These are phyloP conservation scores for Leucophora obtusa DNA, from an alignment of 2,888 invertebrate species.

Conservation along the genomic window DNA sequence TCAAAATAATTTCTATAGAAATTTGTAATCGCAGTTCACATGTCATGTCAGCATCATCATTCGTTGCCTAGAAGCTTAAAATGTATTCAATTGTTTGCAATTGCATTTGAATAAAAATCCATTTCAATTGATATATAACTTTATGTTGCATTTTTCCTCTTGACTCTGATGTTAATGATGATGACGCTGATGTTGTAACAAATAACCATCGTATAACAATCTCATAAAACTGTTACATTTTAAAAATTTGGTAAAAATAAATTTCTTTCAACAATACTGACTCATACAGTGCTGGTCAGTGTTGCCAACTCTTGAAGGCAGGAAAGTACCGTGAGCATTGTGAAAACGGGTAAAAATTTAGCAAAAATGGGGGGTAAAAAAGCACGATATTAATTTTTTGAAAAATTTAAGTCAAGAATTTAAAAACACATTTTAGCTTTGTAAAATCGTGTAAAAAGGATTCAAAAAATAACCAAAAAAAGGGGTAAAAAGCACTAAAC, in stretches of 20 bases:
- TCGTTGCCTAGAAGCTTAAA: constrained; percentile 15
- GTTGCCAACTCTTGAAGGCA: too few relatives aligned
- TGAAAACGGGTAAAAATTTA: too few relatives aligned
- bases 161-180: background rate
- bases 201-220: background rate
- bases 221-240: constrained; percentile 24
- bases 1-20: constrained; percentile 12
- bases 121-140: constrained; percentile 61
- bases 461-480: too few relatives aligned
- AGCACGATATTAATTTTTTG: too few relatives aligned
- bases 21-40: constrained; percentile 30
- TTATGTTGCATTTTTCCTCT: constrained; percentile 1
- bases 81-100: constrained; percentile 41
- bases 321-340: too few relatives aligned
- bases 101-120: constrained; percentile 20
- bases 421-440: too few relatives aligned
- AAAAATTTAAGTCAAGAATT: too few relatives aligned
- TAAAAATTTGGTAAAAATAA: background rate
- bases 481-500: too few relatives aligned
- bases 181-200: background rate
- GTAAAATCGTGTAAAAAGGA: too few relatives aligned
- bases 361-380: too few relatives aligned
- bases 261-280: too few relatives aligned
- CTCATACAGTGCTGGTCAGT: too few relatives aligned
- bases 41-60: constrained; percentile 14